Base-by-base conservation (phyloP, 2,113 vertebrate species). In the Daboia siamensis region DNA sequence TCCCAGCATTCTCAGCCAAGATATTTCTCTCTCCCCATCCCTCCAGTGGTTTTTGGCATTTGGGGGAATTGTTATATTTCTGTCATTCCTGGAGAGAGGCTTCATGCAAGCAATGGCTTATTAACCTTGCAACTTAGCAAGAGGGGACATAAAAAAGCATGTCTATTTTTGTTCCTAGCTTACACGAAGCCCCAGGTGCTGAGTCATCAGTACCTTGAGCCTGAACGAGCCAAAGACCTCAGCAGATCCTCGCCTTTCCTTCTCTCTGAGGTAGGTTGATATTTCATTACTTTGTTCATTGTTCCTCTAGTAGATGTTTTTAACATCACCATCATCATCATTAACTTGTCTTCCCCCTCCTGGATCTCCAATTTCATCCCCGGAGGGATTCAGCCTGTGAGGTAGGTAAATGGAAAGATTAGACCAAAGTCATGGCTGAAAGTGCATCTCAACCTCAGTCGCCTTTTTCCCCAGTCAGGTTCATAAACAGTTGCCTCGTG, bases 241-340 rank as follows among this genome's bases (percentile, higher is more conserved):
- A 97, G 97, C 94, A 97, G 92, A 97, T 97, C 97, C 55, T 96
- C 96, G 88, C 97, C 97, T 88, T 74, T 97, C 87, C 95, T 97
- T 74, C 91, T 97, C 23, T 97, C 97, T 92, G 97, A 97, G 97
- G 97, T 97, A 96, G 93, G 96, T 56, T 29, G 55, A 29, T 29
- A 9, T 44, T 44, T 80, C 3, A 44, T 80, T 80, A 10, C 74
- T 10, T 39, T 44, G 4, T 51, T 39, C 1, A 80, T 7, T 44
- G 33, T 44, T 80, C 17, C 20, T 23, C 74, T 44, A 23, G 17
- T 3, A 39, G 69, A 69, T 39, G 33, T 39, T 21, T 64, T 44
- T 80, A 9, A 4, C n/a, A 39, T 74, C 61, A 64, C 29, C 33
- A 20, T 39, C 33, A 44, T 44, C 20, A 10, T 17, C 20, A 44